Base-by-base conservation (phyloP, 2,113 vertebrate species). In the Zosterops japonicus region DNA sequence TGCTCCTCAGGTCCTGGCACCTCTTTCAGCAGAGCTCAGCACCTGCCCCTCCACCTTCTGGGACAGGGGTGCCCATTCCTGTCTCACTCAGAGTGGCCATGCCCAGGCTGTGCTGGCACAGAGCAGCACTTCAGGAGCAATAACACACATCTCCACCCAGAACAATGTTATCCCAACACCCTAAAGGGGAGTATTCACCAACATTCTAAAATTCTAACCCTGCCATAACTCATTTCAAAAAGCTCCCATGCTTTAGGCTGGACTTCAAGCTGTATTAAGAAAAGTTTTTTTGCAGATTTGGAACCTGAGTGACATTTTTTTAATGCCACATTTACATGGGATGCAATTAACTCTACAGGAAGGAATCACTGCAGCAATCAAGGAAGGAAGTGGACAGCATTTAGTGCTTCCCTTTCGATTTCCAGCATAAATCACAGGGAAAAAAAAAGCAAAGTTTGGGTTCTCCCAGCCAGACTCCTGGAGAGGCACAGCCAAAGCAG, bases 1-100 rank as follows among this genome's bases (percentile, higher is more conserved):
- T 23, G 6, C 12, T 68, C 53, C n/a, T 28, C 20, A n/a, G 17
- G 21, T 25, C 6, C 33, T 69, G 55, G 24, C 47, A 39, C n/a
- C 60, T n/a, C 28, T 41, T 41, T n/a, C 61, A 75, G 12, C 20
- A 46, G 61, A 31, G 36, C 19, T 67, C 60, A 68, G 46, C 39
- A 29, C 5, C n/a, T 60, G 78, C 21, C 47, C n/a, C 41, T 89
- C 28, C 29, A 22, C 21, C 6, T 4, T 36, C 3, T 57, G 76
- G 67, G 31, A 20, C 0, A 0, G 39, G 21, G 25, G 39, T 65
- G 83, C 44, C 69, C 15, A 1, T 20, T 14, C 23, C 23, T 21
- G 2, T 7, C 44, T 11, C 47, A 0, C 2, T 16, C 59, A 16
- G 49, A 16, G 49, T 4, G 35, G 6, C 39, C 0, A 0, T 3